A percentile compares a stretch with the other conserved stretches of the same genome.
These are phyloP conservation scores for Cryptosula pallasiana DNA, from an alignment of 2,888 invertebrate genomes.

Conservation along the genomic window DNA sequence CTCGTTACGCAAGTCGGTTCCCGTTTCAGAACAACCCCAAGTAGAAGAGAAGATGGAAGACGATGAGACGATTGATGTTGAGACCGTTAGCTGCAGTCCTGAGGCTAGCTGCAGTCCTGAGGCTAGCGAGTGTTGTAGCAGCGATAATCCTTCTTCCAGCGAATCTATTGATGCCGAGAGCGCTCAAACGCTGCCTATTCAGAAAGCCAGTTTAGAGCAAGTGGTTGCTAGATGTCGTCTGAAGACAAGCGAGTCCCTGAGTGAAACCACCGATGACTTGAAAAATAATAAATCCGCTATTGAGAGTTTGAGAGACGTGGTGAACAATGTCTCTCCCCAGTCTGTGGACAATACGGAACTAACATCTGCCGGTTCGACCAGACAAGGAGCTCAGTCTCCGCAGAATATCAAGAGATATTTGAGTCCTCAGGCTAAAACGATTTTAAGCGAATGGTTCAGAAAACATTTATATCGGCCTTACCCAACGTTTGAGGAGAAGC, in stretches of 20 bases:
- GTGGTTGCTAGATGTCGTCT: slow-evolving; percentile 1
- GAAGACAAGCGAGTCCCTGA: not conserved
- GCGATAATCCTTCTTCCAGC: not conserved
- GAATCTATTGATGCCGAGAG: not conserved
- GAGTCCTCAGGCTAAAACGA: slow-evolving; percentile 34
- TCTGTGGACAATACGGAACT: not conserved
- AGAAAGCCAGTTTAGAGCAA: slow-evolving; percentile 15
- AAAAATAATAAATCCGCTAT: slow-evolving; percentile 12
- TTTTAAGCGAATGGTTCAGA: slow-evolving; percentile 42
- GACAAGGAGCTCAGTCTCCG: not conserved
- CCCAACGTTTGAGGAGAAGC: slow-evolving; percentile 42
- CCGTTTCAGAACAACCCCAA: not conserved
- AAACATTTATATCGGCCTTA: slow-evolving; percentile 41
- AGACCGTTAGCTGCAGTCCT: not conserved
- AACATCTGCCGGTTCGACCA: not conserved
- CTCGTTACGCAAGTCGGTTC: not conserved
- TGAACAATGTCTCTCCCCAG: not conserved
- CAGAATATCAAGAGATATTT: slow-evolving; percentile 30
- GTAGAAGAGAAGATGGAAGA: not conserved
- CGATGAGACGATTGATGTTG: slow-evolving; percentile 11
- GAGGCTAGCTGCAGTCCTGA: not conserved
- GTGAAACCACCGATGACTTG: not conserved
- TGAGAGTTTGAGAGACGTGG: slow-evolving; percentile 13
- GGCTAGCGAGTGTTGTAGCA: not conserved
- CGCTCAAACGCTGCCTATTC: not conserved